These are phyloP conservation scores for Mycalesis mineus DNA, from an alignment of 2,888 invertebrate species.

Conservation along the genomic window DNA sequence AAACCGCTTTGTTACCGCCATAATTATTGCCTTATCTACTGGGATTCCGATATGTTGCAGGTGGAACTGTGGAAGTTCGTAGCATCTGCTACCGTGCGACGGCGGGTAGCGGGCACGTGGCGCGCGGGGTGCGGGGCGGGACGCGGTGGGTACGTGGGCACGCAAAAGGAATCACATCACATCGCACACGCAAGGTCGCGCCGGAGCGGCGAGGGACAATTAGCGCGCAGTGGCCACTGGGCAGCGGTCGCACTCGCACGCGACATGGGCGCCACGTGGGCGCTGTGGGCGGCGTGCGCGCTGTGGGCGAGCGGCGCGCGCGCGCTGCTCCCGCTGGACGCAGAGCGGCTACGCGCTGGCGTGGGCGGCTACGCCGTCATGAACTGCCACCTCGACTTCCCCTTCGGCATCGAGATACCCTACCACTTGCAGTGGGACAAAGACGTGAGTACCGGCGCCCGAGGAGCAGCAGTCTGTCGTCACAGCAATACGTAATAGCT, in stretches of 20 bases:
- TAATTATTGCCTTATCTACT: no score
- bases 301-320: conserved; percentile 23
- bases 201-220: background rate
- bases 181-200: background rate
- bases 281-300: background rate
- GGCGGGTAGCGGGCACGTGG: no score
- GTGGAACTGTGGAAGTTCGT: no score
- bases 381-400: conserved; percentile 92
- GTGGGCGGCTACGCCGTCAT: conserved; percentile 88
- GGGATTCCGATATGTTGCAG: no score
- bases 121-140: no score
- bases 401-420: conserved; percentile 89
- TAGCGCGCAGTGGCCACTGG: background rate
- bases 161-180: background rate
- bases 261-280: background rate
- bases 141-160: background rate
- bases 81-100: no score
- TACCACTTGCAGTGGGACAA: conserved; percentile 94
- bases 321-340: conserved; percentile 61
- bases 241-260: background rate
- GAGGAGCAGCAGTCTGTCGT: no score
- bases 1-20: no score
- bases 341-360: conserved; percentile 79
- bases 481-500: no score
- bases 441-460: conserved; percentile 80